Conservation (phyloP, 1,140 invertebrate species). For the Stenopsyche tienmushanensis region DNA sequence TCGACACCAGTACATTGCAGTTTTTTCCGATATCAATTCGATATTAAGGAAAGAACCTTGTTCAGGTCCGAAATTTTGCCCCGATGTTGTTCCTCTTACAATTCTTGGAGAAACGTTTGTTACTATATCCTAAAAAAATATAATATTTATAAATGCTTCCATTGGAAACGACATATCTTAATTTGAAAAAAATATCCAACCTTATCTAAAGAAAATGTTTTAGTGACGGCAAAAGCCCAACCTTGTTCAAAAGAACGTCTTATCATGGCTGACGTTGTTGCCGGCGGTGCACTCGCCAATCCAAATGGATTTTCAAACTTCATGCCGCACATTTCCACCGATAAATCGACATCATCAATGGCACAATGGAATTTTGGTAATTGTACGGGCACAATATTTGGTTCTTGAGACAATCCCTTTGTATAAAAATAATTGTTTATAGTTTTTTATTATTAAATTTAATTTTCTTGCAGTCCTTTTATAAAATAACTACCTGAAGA, state of each 20-base stretch:
- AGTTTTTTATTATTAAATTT: conserved; percentile 9
- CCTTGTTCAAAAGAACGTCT: conserved; percentile 91
- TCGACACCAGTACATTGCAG: conserved; percentile 87
- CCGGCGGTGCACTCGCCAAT: conserved; percentile 93
- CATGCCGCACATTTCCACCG: conserved; percentile 88
- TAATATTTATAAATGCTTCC: conserved; percentile 8
- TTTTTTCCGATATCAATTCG: conserved; percentile 97
- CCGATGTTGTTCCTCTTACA: conserved; percentile 87
- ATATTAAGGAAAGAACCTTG: conserved; percentile 97
- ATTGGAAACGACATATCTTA: background rate
- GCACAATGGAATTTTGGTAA: conserved; percentile 91
- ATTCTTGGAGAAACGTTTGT: conserved; percentile 98
- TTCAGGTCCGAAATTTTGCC: conserved; percentile 89
- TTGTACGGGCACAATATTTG: conserved; percentile 57
- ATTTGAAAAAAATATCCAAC: conserved; percentile 49
- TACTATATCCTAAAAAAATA: conserved; percentile 75
- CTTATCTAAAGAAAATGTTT: conserved; percentile 95
- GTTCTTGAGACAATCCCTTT: conserved; percentile 62
- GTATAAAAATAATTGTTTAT: conserved; percentile 47
- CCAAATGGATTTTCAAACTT: conserved; percentile 97
- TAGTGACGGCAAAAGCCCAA: conserved; percentile 95
- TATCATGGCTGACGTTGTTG: conserved; percentile 94
- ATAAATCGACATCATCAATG: conserved; percentile 92
- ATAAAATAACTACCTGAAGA: conserved; percentile 67
- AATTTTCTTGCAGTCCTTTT: conserved; percentile 56